phyloP scores from a whole-genome alignment of 2,888 invertebrate genomes.

The Agonopterix arenella region DNA sequence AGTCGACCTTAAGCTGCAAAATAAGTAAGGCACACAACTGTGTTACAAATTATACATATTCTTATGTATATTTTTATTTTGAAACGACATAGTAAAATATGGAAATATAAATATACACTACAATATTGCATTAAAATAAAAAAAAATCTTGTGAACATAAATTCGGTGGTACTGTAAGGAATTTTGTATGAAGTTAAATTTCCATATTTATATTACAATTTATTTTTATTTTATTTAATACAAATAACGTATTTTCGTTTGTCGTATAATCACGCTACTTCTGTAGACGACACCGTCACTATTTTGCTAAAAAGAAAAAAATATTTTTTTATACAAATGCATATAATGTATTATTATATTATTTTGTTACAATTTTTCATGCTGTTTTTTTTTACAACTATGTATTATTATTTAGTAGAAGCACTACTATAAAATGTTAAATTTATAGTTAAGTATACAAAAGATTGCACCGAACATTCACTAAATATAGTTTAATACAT shows the following conservation, averaged over 20 bases:
- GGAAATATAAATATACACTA: not conserved
- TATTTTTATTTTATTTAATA: not conserved
- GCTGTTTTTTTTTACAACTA: not conserved
- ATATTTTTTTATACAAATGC: not conserved
- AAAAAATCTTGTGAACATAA: slow-evolving; percentile 9
- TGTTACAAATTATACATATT: too few species aligned
- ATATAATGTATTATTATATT: not conserved
- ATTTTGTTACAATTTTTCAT: not conserved
- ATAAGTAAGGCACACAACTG: slow-evolving; percentile 6
- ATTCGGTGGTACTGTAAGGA: too few species aligned
- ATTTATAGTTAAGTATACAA: slow-evolving; percentile 2
- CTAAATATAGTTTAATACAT: slow-evolving; percentile 4
- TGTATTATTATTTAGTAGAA: not conserved
- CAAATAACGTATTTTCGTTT: not conserved
- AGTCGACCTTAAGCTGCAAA: slow-evolving; percentile 12
- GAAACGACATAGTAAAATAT: too few species aligned
- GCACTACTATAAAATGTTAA: not conserved
- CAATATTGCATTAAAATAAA: slow-evolving; percentile 7
- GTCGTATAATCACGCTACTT: slow-evolving; percentile 27
- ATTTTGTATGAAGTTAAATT: not conserved
- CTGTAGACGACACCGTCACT: slow-evolving; percentile 30
- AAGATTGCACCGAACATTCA: slow-evolving; percentile 17
- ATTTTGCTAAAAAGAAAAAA: slow-evolving; percentile 30
- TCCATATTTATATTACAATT: slow-evolving; percentile 6
- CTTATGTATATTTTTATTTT: too few species aligned